Percentiles rank a stretch among this genome's conserved stretches.
These are phyloP conservation scores for Ammospiza maritima DNA, from an alignment of 2,797 vertebrate genomes.

Conservation along the genomic window DNA sequence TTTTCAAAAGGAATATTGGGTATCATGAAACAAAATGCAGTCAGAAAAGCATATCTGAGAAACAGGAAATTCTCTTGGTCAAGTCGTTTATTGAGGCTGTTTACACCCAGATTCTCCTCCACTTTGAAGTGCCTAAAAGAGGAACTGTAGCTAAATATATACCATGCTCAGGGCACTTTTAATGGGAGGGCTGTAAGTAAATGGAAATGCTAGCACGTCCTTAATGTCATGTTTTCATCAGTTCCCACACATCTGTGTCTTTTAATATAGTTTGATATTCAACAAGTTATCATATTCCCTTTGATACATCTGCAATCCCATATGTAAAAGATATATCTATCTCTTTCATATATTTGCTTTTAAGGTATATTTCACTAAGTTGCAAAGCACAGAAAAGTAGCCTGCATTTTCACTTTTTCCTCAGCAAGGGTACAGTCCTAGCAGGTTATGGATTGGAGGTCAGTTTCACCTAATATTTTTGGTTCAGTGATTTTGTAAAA, in stretches of 20 bases:
- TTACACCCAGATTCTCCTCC: neutral
- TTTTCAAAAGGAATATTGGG: neutral
- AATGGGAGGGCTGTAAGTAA: neutral
- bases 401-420: neutral
- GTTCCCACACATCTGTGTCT: neutral
- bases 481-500: neutral
- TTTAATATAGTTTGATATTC: neutral
- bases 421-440: neutral
- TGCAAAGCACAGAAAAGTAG: neutral
- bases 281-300: neutral
- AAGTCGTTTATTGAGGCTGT: neutral
- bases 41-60: neutral
- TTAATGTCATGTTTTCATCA: neutral
- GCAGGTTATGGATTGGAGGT: neutral
- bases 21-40: neutral
- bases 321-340: neutral
- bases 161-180: neutral
- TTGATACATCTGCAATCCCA: neutral
- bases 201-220: neutral
- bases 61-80: neutral
- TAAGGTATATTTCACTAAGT: neutral
- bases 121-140: neutral
- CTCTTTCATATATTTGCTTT: neutral
- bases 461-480: slow-evolving; percentile 11
- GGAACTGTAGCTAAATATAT: neutral